These are phyloP conservation scores for Phacellophora camtschatica DNA, from an alignment of 30 jellyfish, hydroid and myxozoan species.

Conservation along the genomic window DNA sequence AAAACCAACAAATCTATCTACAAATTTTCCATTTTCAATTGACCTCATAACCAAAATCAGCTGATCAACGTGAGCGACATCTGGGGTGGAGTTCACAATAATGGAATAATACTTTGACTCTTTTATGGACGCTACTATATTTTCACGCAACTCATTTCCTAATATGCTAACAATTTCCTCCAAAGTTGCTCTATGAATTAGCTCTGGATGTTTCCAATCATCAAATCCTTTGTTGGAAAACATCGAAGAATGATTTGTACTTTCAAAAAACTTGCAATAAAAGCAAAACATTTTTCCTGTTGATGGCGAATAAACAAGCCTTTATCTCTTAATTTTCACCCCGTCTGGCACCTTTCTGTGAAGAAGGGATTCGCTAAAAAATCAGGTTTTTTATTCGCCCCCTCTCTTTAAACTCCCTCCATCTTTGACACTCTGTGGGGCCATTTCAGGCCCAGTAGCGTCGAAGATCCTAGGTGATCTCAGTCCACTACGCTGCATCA, in stretches of 20 bases:
- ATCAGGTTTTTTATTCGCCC: slow-evolving; percentile 21
- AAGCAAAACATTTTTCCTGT: slow-evolving; percentile 54
- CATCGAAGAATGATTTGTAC: slow-evolving; percentile 44
- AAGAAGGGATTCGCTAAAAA: slow-evolving; percentile 40
- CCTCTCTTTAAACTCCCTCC: slow-evolving; percentile 41
- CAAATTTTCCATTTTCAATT: slow-evolving; percentile 36
- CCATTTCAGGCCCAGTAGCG: slow-evolving; percentile 39
- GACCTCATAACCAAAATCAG: too few relatives aligned
- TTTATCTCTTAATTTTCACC: slow-evolving; percentile 17
- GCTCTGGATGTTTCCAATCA: slow-evolving; percentile 55
- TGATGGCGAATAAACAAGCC: slow-evolving; percentile 59
- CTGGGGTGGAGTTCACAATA: slow-evolving; percentile 69
- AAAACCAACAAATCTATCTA: slow-evolving; percentile 40
- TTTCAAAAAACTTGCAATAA: slow-evolving; percentile 33
- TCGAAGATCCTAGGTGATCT: slow-evolving; percentile 4
- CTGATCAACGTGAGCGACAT: slow-evolving; percentile 60
- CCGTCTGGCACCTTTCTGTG: slow-evolving; percentile 36
- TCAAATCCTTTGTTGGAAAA: slow-evolving; percentile 49
- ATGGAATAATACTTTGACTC: slow-evolving; percentile 45
- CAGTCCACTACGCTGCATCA: slow-evolving; percentile 16
- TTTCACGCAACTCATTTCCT: slow-evolving; percentile 12
- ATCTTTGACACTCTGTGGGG: slow-evolving; percentile 32
- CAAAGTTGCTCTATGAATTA: background rate
- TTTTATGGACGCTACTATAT: background rate
- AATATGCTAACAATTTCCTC: slow-evolving; percentile 41